Conservation (phyloP, 2,797 vertebrate species). For the Muraenolepis orangiensis region DNA sequence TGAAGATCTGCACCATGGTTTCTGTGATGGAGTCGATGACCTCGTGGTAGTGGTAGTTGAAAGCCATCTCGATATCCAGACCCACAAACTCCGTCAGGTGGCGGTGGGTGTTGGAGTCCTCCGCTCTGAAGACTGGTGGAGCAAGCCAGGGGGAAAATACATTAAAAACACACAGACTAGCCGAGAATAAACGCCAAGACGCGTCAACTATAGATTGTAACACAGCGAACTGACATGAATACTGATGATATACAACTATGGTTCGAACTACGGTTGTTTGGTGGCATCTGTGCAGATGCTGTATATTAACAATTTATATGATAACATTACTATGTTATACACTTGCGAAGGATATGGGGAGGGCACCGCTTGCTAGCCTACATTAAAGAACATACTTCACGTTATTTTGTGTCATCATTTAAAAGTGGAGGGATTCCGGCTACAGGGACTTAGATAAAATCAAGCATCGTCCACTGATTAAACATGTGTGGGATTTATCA, state of each 20-base stretch:
- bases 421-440: not conserved
- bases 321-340: not conserved
- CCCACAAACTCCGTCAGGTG: conserved; percentile 98
- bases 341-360: not conserved
- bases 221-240: not conserved
- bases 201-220: not conserved
- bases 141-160: too few species aligned
- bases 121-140: conserved; percentile 90
- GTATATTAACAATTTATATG: not conserved
- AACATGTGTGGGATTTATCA: not conserved
- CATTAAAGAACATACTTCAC: not conserved
- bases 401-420: not conserved
- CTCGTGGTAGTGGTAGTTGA: conserved; percentile 98
- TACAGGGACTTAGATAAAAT: not conserved
- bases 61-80: conserved; percentile 98
- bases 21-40: conserved; percentile 95
- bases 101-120: conserved; percentile 98
- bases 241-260: not conserved
- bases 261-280: not conserved
- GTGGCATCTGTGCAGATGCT: not conserved
- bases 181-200: too few species aligned
- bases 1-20: conserved; percentile 98
- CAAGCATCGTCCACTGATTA: not conserved
- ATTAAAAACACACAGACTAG: too few species aligned
- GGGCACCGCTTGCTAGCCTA: not conserved